phyloP scores from a whole-genome alignment of 1,140 invertebrate genomes.

The Zaprionus inermis region DNA sequence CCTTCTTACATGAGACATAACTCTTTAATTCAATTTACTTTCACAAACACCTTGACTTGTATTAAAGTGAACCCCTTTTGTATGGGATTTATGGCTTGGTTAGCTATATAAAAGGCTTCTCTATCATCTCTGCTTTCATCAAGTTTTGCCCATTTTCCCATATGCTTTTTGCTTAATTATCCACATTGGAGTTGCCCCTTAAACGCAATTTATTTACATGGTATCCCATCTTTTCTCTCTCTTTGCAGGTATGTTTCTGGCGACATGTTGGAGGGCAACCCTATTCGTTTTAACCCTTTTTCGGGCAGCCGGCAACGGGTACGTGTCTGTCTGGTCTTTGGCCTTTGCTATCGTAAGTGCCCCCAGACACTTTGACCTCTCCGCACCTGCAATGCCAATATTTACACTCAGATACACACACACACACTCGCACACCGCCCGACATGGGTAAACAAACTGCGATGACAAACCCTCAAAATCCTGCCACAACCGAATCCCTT shows the following conservation, averaged over 20 bases:
- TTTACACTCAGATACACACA: slow-evolving; percentile 54
- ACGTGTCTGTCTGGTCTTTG: slow-evolving; percentile 23
- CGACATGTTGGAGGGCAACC: neutral
- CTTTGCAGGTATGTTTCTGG: slow-evolving; percentile 59
- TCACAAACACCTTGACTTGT: neutral
- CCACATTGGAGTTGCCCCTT: slow-evolving; percentile 12
- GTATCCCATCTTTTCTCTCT: slow-evolving; percentile 24
- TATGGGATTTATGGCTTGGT: neutral
- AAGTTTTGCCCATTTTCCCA: neutral
- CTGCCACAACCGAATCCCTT: neutral
- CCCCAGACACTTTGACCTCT: slow-evolving; percentile 41
- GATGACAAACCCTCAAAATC: slow-evolving; percentile 11
- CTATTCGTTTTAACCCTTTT: slow-evolving; percentile 16
- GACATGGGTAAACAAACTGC: slow-evolving; percentile 50
- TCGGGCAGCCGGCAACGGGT: neutral
- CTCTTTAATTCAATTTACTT: neutral
- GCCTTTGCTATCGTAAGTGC: slow-evolving; percentile 32
- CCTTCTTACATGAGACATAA: neutral
- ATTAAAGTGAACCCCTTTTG: neutral
- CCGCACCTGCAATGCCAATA: slow-evolving; percentile 69
- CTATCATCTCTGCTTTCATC: slow-evolving; percentile 1
- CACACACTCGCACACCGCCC: slow-evolving; percentile 18
- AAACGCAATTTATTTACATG: slow-evolving; percentile 28
- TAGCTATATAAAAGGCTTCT: neutral
- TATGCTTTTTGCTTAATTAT: slow-evolving; percentile 22